Evolutionary conservation across 1,140 invertebrate species (phyloP), one percentile per base, ranked within the genome.

Genomic region (Eriosoma lanigerum): DNA sequence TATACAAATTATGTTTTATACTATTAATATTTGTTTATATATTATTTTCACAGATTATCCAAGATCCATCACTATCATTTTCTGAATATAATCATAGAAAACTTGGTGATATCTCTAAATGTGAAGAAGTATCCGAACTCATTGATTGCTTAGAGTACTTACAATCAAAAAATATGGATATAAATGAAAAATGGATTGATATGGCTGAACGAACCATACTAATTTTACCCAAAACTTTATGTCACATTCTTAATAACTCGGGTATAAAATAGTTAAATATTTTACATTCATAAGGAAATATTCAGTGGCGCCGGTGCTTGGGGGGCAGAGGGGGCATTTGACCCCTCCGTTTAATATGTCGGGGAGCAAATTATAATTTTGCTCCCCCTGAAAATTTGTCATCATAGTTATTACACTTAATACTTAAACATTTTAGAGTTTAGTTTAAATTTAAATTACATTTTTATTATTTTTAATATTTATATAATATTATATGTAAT

Each of bases 151-250:
- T 78, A 5, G 56, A 78, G 3, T 62, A 24, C 19, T 62, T 78
- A 44, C 21, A 54, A 32, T 76, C 52, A n/a, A 46, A 62, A 17
- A 78, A 10, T 78, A 26, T 58, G 3, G 75, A 62, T n/a, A 48
- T 78, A 3, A 78, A 78, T 48, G 75, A 62, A 78, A 78, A 78
- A n/a, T 78, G 75, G 75, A 26, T 78, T 60, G 21, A 10, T 78
- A 62, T 38, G 0, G 75, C 56, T 46, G 75, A 78, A n/a, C 52
- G 38, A 29, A 62, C 19, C 29, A 9, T 78, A 62, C 21, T 8
- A n/a, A 78, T 78, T 62, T 62, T 78, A 26, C 75, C 75, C 4
- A 78, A 78, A 78, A 48, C 29, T 0, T 60, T 78, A 48, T 26
- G 38, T n/a, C 32, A 60, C 17, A 60, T 78, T 48, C 9, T 78